Base-by-base conservation (phyloP, 2,797 vertebrate genomes). In the Labeo calbasu region DNA sequence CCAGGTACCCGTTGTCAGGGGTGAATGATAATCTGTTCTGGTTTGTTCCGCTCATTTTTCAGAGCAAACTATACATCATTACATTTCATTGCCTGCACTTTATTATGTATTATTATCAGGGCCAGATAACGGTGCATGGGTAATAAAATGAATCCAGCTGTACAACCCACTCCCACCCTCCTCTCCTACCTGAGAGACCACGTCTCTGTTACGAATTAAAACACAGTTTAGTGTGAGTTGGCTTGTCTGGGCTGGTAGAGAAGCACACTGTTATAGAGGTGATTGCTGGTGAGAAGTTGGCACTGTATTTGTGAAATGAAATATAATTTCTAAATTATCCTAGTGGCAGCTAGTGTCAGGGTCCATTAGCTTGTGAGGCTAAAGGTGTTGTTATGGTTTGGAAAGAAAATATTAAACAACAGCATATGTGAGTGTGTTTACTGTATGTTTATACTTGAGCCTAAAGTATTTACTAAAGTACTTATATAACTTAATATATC, bases 71-170 rank as follows among this genome's bases (percentile, higher is more conserved):
- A 91, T 88, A 85, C 84, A 25, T 72, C 86, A 88, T 92, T 81
- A 90, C 77, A 82, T 84, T 84, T 85, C 83, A 91, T 79, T 77
- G 84, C 87, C 77, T 85, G 69, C 21, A 79, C 51, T 88, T 90
- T 85, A 89, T 88, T 84, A 85, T 14, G 85, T 57, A 79, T 79
- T 78, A 84, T 89, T 88, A 85, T 91, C 86, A 88, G 84, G 85
- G 80, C 72, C 46, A 84, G 79, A 78, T 80, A 80, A 80, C 28
- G 51, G 55, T 76, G 57, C 55, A 76, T 14, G n/a, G 73, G 61
- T 85, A 59, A 87, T 87, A 87, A 84, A 85, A 82, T 77, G 53
- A 79, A 68, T 51, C 72, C 79, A 73, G 68, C 77, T 81, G 73
- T 48, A 80, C 17, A 19, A 36, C 65, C 55, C 72, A 76, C 71